Evolutionary conservation across 2,113 vertebrate genomes (phyloP).

Genomic region (Cranoglanis bouderius): DNA sequence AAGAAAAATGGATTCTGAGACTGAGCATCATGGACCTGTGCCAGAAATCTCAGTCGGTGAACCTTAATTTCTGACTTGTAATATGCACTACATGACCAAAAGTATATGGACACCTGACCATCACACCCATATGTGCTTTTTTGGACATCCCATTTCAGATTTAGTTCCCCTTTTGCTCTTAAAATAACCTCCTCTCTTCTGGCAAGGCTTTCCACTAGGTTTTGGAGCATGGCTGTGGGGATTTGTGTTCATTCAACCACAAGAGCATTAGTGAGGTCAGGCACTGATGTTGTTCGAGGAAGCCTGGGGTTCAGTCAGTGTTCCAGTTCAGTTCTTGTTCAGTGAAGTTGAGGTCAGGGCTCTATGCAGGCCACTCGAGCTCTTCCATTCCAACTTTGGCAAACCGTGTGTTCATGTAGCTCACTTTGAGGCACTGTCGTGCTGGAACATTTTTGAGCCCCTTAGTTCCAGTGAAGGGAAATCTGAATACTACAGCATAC

Average conservation of each 20-base stretch:
- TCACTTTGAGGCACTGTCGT: background rate
- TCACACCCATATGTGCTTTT: background rate
- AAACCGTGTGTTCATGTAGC: background rate
- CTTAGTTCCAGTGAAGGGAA: background rate
- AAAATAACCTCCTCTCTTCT: background rate
- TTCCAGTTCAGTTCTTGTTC: background rate
- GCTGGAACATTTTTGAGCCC: background rate
- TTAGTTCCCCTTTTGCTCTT: background rate
- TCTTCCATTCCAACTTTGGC: background rate
- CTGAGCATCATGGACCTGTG: background rate
- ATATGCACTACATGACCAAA: background rate
- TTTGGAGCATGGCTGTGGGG: background rate
- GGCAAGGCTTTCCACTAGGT: background rate
- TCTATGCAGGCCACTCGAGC: background rate
- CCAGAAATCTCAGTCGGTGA: background rate
- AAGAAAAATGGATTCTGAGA: background rate
- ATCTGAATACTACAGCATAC: background rate
- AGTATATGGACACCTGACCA: background rate
- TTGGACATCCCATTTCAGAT: background rate
- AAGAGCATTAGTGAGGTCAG: background rate
- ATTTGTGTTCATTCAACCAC: background rate
- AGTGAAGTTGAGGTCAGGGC: background rate
- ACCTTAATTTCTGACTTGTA: background rate
- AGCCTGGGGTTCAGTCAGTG: background rate
- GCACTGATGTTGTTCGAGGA: background rate